Conservation (phyloP, 1,140 invertebrate genomes). For the Penaeus vannamei region DNA sequence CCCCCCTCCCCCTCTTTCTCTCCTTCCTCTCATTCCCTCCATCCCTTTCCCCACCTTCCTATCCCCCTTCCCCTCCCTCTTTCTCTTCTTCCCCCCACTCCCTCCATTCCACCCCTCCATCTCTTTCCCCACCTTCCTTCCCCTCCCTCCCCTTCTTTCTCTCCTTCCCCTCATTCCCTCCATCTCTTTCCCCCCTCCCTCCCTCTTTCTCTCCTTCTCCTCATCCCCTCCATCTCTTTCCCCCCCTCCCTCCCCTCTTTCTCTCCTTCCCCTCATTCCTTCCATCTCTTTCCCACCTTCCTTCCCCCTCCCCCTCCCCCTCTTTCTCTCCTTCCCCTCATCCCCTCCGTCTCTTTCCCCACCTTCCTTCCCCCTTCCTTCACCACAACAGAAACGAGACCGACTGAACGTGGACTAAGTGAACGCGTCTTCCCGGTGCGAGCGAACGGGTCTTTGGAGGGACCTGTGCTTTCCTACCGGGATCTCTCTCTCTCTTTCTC, state of each 20-base stretch:
- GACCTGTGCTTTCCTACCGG: background rate
- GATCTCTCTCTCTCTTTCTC: too few species aligned
- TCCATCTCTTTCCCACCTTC: too few species aligned
- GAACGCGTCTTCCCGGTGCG: too few species aligned
- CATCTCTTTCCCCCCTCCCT: conserved; percentile 20
- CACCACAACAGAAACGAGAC: too few species aligned
- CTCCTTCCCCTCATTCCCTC: background rate
- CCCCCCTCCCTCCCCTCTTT: background rate
- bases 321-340: background rate
- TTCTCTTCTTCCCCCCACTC: too few species aligned
- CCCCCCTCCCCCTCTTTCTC: too few species aligned
- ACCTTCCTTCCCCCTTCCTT: background rate
- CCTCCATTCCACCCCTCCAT: too few species aligned
- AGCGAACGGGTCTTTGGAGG: too few species aligned
- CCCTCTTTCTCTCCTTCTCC: background rate
- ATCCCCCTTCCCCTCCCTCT: background rate
- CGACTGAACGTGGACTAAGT: too few species aligned
- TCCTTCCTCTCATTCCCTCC: background rate
- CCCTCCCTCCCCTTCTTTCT: background rate
- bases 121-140: too few species aligned
- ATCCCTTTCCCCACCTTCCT: background rate
- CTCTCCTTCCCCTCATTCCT: too few species aligned
- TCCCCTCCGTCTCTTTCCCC: conserved; percentile 24
- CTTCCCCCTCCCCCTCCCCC: too few species aligned
- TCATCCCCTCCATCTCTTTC: background rate